Base-by-base conservation (phyloP, 2,113 vertebrate species). In the Micronycteris hirsuta region DNA sequence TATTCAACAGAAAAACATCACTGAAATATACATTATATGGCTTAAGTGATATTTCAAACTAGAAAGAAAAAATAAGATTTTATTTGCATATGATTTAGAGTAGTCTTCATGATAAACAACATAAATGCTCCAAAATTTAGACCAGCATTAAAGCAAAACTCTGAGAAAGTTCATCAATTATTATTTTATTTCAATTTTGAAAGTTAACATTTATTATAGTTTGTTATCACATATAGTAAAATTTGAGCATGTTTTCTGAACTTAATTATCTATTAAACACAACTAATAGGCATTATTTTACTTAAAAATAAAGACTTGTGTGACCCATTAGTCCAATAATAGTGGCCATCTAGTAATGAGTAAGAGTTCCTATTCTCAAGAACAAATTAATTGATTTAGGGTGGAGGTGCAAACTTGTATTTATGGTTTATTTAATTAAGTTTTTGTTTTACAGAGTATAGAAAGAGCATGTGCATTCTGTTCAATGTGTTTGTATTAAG, bases 111-210 rank as follows among this genome's bases (percentile, higher is more conserved):
- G 58, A 88, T 63, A 76, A 95, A 87, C 80, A 81, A 70, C 33
- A n/a, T 24, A 74, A 1, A 54, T 58, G 2, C 73, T 78, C 41
- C 28, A 52, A 82, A 88, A 88, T 85, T 83, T 84, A 71, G 56
- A 74, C 9, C 9, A 45, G 7, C 2, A 38, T 76, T 4, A 26
- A 63, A 94, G 13, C 52, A 76, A 86, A 76, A 43, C 56, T 41
- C 31, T 33, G 7, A 92, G 63, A 81, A 85, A 54, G 24, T 70
- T 9, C 5, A 82, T 83, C 58, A 86, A 24, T 61, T 90, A 47
- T 36, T 67, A 36, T 80, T 68, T 88, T 74, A 33, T 90, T 94
- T 95, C 12, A 87, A 26, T 78, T 96, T 88, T 73, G 13, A 81
- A 85, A 68, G 14, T 10, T 74, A 63, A 1, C 4, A 38, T 73